A percentile compares a stretch with the other conserved stretches of the same genome.
These are phyloP conservation scores for Buathra laborator DNA, from an alignment of 2,888 invertebrate species.

Conservation along the genomic window DNA sequence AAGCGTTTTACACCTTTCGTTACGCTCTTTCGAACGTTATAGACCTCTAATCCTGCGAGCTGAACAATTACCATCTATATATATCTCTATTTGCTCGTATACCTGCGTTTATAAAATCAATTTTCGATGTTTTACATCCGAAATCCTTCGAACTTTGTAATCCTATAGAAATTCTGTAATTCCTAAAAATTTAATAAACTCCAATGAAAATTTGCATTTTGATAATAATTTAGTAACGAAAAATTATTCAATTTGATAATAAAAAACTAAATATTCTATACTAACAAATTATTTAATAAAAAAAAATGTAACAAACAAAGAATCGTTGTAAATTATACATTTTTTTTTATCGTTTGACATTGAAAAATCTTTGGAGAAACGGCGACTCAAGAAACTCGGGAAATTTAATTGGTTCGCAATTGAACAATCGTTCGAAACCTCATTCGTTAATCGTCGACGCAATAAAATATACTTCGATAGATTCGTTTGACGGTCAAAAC, in stretches of 20 bases:
- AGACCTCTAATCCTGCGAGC: constrained; percentile 34
- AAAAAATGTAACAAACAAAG: too few species aligned
- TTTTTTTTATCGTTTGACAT: too few species aligned
- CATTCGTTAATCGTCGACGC: too few species aligned
- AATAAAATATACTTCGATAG: constrained; percentile 2
- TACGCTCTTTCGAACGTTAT: constrained; percentile 38
- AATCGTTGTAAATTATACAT: too few species aligned
- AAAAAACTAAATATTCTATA: too few species aligned
- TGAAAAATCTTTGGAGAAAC: too few species aligned
- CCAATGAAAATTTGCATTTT: background rate
- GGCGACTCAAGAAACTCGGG: too few species aligned
- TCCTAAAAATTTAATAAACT: background rate
- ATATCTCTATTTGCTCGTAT: background rate
- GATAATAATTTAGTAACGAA: too few species aligned
- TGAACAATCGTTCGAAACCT: too few species aligned
- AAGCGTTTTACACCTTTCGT: constrained; percentile 29
- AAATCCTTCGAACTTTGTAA: background rate
- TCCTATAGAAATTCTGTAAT: background rate
- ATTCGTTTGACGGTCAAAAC: background rate
- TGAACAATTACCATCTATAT: background rate
- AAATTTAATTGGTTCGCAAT: too few species aligned
- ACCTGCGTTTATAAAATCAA: background rate
- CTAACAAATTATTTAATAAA: too few species aligned
- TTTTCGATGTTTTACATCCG: background rate
- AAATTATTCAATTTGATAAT: too few species aligned